A percentile compares a stretch with the other conserved stretches of the same genome.
Conservation (phyloP, 2,888 invertebrate species). For the Lasioglossum calceatum region DNA sequence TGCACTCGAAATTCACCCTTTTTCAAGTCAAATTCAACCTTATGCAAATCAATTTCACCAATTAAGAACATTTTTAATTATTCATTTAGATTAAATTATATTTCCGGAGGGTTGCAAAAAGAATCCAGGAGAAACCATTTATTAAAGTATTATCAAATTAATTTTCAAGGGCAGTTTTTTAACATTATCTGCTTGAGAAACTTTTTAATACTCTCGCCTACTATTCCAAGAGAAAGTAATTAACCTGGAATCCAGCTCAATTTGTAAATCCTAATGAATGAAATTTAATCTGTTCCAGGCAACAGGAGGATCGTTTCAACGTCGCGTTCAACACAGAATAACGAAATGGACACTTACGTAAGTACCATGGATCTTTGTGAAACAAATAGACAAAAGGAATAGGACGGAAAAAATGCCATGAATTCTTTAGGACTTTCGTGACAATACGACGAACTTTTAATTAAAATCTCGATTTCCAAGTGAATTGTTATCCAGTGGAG, state of each 20-base stretch:
- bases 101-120: too few species aligned
- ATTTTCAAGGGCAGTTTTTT: background rate
- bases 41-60: too few species aligned
- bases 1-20: too few species aligned
- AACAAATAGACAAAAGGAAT: background rate
- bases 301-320: background rate
- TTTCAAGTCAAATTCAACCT: too few species aligned
- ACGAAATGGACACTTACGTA: constrained; percentile 49
- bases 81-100: too few species aligned
- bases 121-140: too few species aligned
- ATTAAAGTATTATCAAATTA: background rate
- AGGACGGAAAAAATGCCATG: background rate
- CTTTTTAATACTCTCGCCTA: background rate
- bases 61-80: too few species aligned
- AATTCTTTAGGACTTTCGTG: background rate
- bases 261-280: constrained; percentile 2
- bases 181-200: background rate
- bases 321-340: background rate
- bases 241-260: too few species aligned
- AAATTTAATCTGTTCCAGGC: constrained; percentile 28
- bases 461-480: background rate
- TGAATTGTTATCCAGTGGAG: background rate
- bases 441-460: background rate
- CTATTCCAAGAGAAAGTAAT: too few species aligned
- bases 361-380: constrained; percentile 13